Base-by-base conservation (phyloP, 2,888 invertebrate genomes). In the Catocala sponsa region DNA sequence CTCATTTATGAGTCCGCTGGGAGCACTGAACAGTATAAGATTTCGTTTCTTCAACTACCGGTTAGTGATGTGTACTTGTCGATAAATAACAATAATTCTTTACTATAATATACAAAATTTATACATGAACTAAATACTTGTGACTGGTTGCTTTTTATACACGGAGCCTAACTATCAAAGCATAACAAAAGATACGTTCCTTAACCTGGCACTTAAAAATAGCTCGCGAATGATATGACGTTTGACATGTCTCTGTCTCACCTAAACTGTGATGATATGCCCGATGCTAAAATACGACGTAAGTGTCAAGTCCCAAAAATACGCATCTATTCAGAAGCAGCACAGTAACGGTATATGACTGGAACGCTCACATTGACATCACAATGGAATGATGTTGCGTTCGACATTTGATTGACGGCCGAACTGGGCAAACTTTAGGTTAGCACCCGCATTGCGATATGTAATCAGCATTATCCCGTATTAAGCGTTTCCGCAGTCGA, bases 381-480 rank as follows among this genome's bases (percentile, higher is more conserved):
- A 74, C 80, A 80, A 81, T 79, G 56, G 75, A 57, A 69, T 78
- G 72, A 78, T 70, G 80, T 76, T 75, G 71, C 67, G 68, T 66
- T 70, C 70, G 80, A 79, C 80, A 59, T 80, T 73, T 88, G 86
- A 88, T 83, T 84, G 88, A 86, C 85, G 77, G 75, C 53, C 58
- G 72, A 78, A 79, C 75, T 70, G 70, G 75, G 78, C 78, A 82
- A 85, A 83, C 79, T 83, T 84, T 83, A 58, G 77, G 79, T 70
- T 74, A 78, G 73, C 78, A 74, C 86, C 84, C 85, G 87, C 83
- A 87, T 87, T 79, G 81, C 82, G 85, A 86, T 84, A 78, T 78
- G 83, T 84, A 85, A 87, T 88, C 84, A 84, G 80, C 65, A 80
- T 85, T 84, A 85, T 86, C 83, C 80, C 77, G 80, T 80, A 86